These are phyloP conservation scores for Kuschelorhynchus macadamiae DNA, from an alignment of 2,888 invertebrate species.

Conservation along the genomic window DNA sequence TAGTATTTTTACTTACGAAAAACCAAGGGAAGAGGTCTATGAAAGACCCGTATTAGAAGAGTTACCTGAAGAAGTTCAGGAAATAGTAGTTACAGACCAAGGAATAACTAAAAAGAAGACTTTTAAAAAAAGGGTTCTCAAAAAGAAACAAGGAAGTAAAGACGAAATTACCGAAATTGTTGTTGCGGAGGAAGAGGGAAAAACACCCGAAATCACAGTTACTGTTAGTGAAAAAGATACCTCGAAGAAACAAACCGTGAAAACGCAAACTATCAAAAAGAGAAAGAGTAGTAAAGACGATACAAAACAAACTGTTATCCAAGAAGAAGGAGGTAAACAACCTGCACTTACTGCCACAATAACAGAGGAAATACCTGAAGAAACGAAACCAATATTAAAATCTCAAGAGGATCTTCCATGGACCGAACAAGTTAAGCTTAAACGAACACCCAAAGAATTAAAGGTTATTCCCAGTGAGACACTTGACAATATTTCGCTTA, in stretches of 20 bases:
- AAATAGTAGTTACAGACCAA: slow-evolving; percentile 58
- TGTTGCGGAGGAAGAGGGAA: slow-evolving; percentile 60
- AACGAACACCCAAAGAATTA: slow-evolving; percentile 45
- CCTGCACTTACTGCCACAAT: slow-evolving; percentile 65
- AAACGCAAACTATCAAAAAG: slow-evolving; percentile 57
- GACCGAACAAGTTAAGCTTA: slow-evolving; percentile 46
- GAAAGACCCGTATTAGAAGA: slow-evolving; percentile 64
- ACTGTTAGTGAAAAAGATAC: slow-evolving; percentile 56
- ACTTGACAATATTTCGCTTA: slow-evolving; percentile 61
- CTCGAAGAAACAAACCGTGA: slow-evolving; percentile 59
- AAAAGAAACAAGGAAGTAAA: slow-evolving; percentile 59
- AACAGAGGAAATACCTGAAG: slow-evolving; percentile 47
- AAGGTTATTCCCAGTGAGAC: slow-evolving; percentile 48
- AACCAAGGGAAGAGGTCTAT: slow-evolving; percentile 55
- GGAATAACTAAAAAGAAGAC: slow-evolving; percentile 56
- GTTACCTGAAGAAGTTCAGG: slow-evolving; percentile 58
- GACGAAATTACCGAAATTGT: slow-evolving; percentile 59
- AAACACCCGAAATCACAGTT: slow-evolving; percentile 58
- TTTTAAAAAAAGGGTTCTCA: slow-evolving; percentile 58
- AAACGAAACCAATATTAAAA: slow-evolving; percentile 58
- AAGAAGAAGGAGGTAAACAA: slow-evolving; percentile 64
- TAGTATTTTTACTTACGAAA: slow-evolving; percentile 61
- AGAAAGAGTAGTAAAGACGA: slow-evolving; percentile 59
- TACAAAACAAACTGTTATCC: slow-evolving; percentile 59
- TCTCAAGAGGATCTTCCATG: slow-evolving; percentile 56